These are phyloP conservation scores for Chiloscyllium punctatum DNA, from an alignment of 2,797 vertebrate species.

Conservation along the genomic window DNA sequence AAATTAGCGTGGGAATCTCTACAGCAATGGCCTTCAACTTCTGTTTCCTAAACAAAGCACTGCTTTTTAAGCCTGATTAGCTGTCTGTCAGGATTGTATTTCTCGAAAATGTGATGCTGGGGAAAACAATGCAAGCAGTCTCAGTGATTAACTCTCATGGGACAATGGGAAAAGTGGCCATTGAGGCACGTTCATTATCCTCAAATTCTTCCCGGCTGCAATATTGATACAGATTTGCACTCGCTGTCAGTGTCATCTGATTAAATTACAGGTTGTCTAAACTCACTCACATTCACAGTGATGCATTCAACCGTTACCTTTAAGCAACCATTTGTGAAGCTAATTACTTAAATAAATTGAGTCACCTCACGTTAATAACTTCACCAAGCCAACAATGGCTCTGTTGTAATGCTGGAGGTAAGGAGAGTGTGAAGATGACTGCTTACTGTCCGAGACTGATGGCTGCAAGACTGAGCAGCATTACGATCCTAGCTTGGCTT, in stretches of 20 bases:
- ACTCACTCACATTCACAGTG: background rate
- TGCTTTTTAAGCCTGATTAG: background rate
- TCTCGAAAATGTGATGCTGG: background rate
- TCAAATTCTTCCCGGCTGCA: background rate
- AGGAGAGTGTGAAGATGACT: background rate
- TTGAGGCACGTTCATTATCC: background rate
- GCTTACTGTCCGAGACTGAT: background rate
- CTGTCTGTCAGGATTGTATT: background rate
- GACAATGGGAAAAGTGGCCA: background rate
- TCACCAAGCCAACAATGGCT: background rate
- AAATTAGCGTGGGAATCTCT: slow-evolving; percentile 24
- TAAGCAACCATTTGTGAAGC: background rate
- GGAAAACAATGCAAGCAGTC: background rate
- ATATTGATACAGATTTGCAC: background rate
- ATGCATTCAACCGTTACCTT: slow-evolving; percentile 2
- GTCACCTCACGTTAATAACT: background rate
- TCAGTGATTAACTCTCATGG: background rate
- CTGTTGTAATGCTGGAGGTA: background rate
- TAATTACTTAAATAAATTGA: slow-evolving; percentile 21
- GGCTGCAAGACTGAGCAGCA: background rate
- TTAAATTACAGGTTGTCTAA: background rate
- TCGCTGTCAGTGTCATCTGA: background rate
- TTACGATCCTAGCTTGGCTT: background rate
- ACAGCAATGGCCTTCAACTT: background rate
- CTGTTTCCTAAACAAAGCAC: background rate